Evolutionary conservation across 2,797 vertebrate species (phyloP), one percentile per base, ranked within the genome.

Genomic region (Cirrhinus mrigala): DNA sequence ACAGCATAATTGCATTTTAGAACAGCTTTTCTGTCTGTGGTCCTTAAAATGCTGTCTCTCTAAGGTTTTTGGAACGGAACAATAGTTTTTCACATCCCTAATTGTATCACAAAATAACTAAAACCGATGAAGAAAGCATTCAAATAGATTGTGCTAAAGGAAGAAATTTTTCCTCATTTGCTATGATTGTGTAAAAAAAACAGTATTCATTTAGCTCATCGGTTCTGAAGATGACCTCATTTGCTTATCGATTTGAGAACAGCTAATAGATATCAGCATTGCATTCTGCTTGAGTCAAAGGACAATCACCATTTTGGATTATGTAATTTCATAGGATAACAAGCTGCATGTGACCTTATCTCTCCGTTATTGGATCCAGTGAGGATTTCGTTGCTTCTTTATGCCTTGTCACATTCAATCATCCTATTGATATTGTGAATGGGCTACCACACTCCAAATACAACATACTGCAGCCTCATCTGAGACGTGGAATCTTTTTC

Each of bases 371-470:
- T 52, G 52, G 20, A 27, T 60, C 44, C 62, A 46, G 7, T 62
- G 70, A 81, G 15, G 68, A 73, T 82, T 82, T 52, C 6, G 27
- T 68, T 86, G 58, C 77, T 29, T 86, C 37, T 85, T 82, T 48
- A 79, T 76, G n/a, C 37, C 48, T 56, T 60, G 85, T 82, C 44
- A 80, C 68, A 52, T 85, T 85, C 76, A 81, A 56, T 83, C 62
- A 56, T 82, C 40, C 27, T 64, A 68, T 82, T 64, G 64, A 74
- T 66, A 33, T 81, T 86, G 66, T 77, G 62, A 54, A 60, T 46
- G 48, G 29, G 29, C 56, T 54, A 46, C 52, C n/a, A 0, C 37
- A 22, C 83, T 79, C 7, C 18, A 70, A 56, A 56, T 66, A 56
- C 70, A 78, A 75, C 18, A 71, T 54, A 85, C 37, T 79, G 79